phyloP scores from a whole-genome alignment of 2,113 vertebrate genomes.

The Gracilinanus agilis region DNA sequence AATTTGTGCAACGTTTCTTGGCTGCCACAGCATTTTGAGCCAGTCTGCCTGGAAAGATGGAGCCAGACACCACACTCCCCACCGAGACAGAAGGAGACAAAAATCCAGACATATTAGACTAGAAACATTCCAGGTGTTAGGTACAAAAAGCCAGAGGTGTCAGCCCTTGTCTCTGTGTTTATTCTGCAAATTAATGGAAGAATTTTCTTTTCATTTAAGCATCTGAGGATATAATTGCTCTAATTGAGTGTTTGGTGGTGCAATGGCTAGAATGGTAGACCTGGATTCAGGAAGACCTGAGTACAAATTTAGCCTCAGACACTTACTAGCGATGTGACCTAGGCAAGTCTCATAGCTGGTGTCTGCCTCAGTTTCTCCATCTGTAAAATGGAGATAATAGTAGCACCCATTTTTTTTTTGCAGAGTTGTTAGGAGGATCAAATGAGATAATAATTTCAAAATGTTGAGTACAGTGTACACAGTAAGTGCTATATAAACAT shows the following conservation, averaged over 20 bases:
- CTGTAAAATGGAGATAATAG: neutral
- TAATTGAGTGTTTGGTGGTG: neutral
- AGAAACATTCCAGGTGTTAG: neutral
- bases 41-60: constrained; percentile 30
- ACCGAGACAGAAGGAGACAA: neutral
- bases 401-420: neutral
- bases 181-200: neutral
- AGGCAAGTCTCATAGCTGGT: neutral
- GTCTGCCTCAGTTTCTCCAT: neutral
- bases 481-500: neutral
- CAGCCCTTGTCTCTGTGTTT: neutral
- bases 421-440: neutral
- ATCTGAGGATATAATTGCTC: neutral
- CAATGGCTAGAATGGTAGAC: neutral
- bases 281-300: neutral
- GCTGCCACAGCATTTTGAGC: fast-evolving
- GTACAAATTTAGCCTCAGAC: neutral
- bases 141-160: neutral
- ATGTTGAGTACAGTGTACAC: neutral
- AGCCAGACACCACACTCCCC: neutral
- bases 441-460: neutral
- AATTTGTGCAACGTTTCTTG: constrained; percentile 60
- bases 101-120: neutral
- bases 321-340: neutral
- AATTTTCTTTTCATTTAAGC: neutral